Base-by-base conservation (phyloP, 1,140 invertebrate genomes). In the Formica selysi region DNA sequence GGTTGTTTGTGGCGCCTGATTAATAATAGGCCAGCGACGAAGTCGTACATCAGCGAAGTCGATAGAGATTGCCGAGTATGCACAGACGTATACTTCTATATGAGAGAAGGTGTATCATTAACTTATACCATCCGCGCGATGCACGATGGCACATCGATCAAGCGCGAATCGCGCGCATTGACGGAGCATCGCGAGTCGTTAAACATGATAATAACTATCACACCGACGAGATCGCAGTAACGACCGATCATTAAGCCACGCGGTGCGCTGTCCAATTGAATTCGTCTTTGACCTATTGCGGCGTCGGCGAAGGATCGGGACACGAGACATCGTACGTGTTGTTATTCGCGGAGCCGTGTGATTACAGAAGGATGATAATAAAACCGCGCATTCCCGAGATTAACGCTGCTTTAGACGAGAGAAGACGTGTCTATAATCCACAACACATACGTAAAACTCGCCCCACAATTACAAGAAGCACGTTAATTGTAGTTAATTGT, bases 141-240 rank as follows among this genome's bases (percentile, higher is more conserved):
- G 54, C 79, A 36, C 54, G 48, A 41, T 29, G 65, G 48, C 36
- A 38, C 65, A 74, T 83, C 79, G 79, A 83, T 83, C 79, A 83
- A 74, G 68, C 38, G 65, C 48, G 64, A 1, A 32, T 32, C 76
- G 64, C 26, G 26, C 78, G 48, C 11, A 73, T 36, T 44, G 59
- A 61, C 67, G 79, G 32, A 13, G 1, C 7, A 44, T 26, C 54
- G 54, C 54, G 68, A 73, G 68, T 83, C 68, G 68, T 74, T 83
- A 83, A 61, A 74, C 79, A 83, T 61, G 79, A 83, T 83, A 74
- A 83, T 83, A 62, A 83, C 68, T 73, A 83, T 83, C 68, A 48
- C 79, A 48, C 29, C 79, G 29, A 44, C 29, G 57, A 57, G 64
- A 83, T 74, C 68, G 68, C 68, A 83, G 61, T 83, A 83, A 83